Percentiles rank a stretch among this genome's conserved stretches.
Evolutionary conservation across 2,888 invertebrate species (phyloP).

Genomic region (Perizoma flavofasciatum): DNA sequence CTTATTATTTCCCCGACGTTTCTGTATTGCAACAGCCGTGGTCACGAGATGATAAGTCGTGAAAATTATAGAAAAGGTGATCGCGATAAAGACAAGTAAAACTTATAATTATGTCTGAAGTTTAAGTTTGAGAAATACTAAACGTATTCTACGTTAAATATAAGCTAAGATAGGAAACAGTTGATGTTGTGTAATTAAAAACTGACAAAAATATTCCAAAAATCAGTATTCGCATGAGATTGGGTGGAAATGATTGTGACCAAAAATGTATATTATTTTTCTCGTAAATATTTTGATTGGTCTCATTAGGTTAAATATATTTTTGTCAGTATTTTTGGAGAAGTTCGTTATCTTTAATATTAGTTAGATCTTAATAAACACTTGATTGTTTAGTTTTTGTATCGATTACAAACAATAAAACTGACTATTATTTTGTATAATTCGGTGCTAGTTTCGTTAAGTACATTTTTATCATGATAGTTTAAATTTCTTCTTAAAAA

Average conservation of each 20-base stretch:
- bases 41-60: too few species aligned
- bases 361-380: too few species aligned
- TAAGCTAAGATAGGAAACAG: constrained; percentile 26
- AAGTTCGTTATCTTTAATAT: constrained; percentile 2
- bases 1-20: too few species aligned
- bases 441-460: constrained; percentile 27
- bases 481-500: neutral
- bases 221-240: constrained; percentile 31
- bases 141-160: constrained; percentile 5
- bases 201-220: constrained; percentile 33
- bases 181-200: constrained; percentile 32
- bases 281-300: constrained; percentile 31
- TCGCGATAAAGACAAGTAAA: too few species aligned
- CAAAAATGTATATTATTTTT: constrained; percentile 27
- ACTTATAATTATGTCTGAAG: too few species aligned
- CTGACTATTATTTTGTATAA: constrained; percentile 14
- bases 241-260: constrained; percentile 21
- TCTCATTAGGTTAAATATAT: constrained; percentile 40
- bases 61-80: too few species aligned
- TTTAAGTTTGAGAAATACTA: neutral
- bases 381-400: too few species aligned
- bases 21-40: too few species aligned
- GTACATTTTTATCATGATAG: constrained; percentile 19
- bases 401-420: constrained; percentile 1
- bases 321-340: constrained; percentile 40